Evolutionary conservation across 1,140 invertebrate species (phyloP).

Genomic region (Zaprionus gabonicus): DNA sequence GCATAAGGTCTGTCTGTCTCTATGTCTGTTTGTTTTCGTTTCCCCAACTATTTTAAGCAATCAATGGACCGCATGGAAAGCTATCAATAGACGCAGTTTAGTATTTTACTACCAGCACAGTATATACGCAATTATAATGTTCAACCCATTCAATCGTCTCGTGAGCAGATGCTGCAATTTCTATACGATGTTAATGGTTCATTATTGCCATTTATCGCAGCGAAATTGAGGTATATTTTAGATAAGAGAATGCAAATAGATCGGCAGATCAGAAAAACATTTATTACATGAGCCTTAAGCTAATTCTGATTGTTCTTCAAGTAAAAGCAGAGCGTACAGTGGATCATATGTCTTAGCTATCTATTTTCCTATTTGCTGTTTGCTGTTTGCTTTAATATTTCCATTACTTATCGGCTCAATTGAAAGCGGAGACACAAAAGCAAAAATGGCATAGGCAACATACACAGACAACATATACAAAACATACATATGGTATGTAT

Average conservation of each 20-base stretch:
- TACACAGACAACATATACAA: background rate
- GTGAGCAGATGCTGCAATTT: constrained; percentile 6
- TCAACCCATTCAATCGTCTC: constrained; percentile 6
- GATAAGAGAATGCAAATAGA: background rate
- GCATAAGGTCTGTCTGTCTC: constrained; percentile 22
- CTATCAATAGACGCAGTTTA: constrained; percentile 31
- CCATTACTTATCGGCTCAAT: constrained; percentile 21
- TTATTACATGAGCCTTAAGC: too few species aligned
- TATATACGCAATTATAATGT: background rate
- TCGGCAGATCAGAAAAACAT: too few species aligned
- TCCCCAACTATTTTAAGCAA: constrained; percentile 31
- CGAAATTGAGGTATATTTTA: background rate
- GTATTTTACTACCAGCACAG: background rate
- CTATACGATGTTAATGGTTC: constrained; percentile 20
- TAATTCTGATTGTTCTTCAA: too few species aligned
- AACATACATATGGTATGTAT: background rate
- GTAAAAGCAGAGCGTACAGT: too few species aligned
- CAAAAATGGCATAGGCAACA: background rate
- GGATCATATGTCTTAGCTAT: background rate
- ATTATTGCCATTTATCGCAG: constrained; percentile 23
- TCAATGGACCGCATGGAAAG: constrained; percentile 18
- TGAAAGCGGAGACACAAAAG: constrained; percentile 35
- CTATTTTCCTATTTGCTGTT: background rate
- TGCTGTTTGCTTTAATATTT: background rate
- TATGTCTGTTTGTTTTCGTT: background rate